These are phyloP conservation scores for Actenoides lindsayi DNA, from an alignment of 2,113 vertebrate species.

Conservation along the genomic window DNA sequence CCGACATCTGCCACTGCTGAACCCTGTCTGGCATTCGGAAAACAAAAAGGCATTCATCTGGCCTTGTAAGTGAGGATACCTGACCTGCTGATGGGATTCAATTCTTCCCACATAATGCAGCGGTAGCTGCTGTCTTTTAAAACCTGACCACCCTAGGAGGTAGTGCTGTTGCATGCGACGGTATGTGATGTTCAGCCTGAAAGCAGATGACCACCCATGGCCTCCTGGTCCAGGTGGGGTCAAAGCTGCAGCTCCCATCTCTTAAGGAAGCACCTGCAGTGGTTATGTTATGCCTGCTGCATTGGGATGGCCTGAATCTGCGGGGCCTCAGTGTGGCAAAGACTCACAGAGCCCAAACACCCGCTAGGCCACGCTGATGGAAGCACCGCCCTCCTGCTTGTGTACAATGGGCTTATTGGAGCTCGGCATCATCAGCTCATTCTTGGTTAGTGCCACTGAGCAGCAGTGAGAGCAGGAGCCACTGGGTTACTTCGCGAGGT, in stretches of 20 bases:
- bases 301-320: neutral
- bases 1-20: neutral
- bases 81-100: neutral
- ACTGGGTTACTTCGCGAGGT: rapidly evolving
- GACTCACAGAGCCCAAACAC: neutral
- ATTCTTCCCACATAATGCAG: neutral
- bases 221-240: neutral
- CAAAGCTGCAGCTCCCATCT: neutral
- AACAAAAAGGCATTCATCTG: neutral
- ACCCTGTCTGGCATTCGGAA: neutral
- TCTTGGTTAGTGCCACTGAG: neutral
- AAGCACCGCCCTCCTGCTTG: neutral
- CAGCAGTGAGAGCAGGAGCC: neutral
- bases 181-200: rapidly evolving
- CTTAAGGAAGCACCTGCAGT: neutral
- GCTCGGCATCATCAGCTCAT: neutral
- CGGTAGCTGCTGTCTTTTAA: neutral
- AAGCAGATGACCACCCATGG: neutral
- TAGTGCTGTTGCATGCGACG: rapidly evolving
- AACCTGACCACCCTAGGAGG: neutral
- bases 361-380: neutral
- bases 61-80: neutral
- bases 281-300: neutral
- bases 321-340: neutral
- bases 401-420: neutral